These are phyloP conservation scores for Selenia dentaria DNA, from an alignment of 2,888 invertebrate genomes.

Conservation along the genomic window DNA sequence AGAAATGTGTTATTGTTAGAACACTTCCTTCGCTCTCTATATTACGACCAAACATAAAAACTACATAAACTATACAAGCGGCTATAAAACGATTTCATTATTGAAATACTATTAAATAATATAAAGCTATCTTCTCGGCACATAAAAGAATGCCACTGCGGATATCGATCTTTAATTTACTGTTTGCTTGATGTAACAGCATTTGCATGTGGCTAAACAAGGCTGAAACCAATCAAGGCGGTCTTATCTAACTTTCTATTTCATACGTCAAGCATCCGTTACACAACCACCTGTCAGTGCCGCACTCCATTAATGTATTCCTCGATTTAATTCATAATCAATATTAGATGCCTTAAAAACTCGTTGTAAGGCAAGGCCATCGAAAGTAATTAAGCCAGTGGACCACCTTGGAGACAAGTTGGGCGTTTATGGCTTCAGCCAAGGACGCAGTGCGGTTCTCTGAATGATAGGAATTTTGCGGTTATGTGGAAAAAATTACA, in stretches of 20 bases:
- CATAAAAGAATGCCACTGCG: slow-evolving; percentile 38
- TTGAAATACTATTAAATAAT: slow-evolving; percentile 8
- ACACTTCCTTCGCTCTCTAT: slow-evolving; percentile 11
- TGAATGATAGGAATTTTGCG: slow-evolving; percentile 37
- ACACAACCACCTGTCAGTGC: slow-evolving; percentile 41
- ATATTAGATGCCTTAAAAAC: slow-evolving; percentile 34
- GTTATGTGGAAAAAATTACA: slow-evolving; percentile 34
- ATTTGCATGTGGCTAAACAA: slow-evolving; percentile 53
- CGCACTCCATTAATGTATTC: slow-evolving; percentile 42
- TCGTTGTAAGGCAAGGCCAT: slow-evolving; percentile 52
- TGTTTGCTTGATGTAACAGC: slow-evolving; percentile 41
- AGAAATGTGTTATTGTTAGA: slow-evolving; percentile 1
- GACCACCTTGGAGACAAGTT: slow-evolving; percentile 64
- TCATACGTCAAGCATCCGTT: slow-evolving; percentile 45
- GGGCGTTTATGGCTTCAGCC: slow-evolving; percentile 58
- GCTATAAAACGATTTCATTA: slow-evolving; percentile 13
- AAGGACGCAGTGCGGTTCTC: slow-evolving; percentile 41
- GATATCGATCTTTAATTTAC: slow-evolving; percentile 41
- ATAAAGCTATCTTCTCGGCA: slow-evolving; percentile 18
- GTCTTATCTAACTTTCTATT: slow-evolving; percentile 60
- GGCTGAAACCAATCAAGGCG: slow-evolving; percentile 54
- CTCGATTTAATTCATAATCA: slow-evolving; percentile 44
- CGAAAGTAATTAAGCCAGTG: slow-evolving; percentile 60
- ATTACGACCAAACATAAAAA: slow-evolving; percentile 9
- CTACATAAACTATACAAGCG: slow-evolving; percentile 7